A percentile compares a stretch with the other conserved stretches of the same genome.
phyloP scores from a whole-genome alignment of 2,113 vertebrate species.

The Tragulus kanchil region DNA sequence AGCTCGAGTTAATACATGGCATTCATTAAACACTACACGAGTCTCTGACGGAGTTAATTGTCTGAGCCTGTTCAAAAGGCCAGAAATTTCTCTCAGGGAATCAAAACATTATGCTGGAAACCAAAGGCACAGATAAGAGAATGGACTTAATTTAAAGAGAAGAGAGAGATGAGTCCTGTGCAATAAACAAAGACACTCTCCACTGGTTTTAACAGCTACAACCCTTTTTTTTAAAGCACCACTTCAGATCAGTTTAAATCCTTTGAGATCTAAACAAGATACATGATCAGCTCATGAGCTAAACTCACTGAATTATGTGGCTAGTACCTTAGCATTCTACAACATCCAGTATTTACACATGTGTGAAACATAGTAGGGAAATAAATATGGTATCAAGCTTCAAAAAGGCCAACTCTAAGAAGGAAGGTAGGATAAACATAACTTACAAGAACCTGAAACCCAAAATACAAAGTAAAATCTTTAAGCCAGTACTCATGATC shows the following conservation, averaged over 20 bases:
- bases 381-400: neutral
- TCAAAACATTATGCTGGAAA: constrained; percentile 66
- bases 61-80: constrained; percentile 63
- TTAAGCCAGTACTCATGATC: neutral
- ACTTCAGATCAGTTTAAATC: constrained; percentile 22
- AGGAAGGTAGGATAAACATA: neutral
- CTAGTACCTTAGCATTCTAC: neutral
- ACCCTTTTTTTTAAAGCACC: neutral
- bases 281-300: neutral
- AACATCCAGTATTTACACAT: no score
- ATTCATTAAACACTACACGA: constrained; percentile 68
- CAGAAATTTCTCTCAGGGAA: constrained; percentile 69
- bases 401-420: neutral
- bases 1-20: neutral
- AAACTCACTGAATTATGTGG: neutral
- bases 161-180: constrained; percentile 5
- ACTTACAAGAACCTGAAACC: neutral
- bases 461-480: neutral
- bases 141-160: constrained; percentile 66
- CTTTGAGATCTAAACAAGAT: neutral
- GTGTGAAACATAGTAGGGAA: neutral
- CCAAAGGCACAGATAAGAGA: constrained; percentile 68
- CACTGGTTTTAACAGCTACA: constrained; percentile 14
- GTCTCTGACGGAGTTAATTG: constrained; percentile 68
- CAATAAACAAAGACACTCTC: constrained; percentile 35